These are phyloP conservation scores for Isoperla grammatica DNA, from an alignment of 2,888 invertebrate species.

Conservation along the genomic window DNA sequence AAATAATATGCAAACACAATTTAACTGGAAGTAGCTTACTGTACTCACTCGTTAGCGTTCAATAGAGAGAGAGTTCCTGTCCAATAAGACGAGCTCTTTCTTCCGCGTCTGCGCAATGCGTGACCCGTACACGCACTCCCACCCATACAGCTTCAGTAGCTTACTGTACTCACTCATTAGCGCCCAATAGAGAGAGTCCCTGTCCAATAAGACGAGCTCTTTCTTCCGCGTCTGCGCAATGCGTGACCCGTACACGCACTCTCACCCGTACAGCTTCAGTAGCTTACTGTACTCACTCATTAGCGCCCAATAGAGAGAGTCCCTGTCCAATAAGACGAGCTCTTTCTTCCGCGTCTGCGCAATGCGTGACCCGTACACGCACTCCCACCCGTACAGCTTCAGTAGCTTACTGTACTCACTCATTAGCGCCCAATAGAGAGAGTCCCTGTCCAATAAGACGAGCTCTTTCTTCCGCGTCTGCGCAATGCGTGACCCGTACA, in stretches of 20 bases:
- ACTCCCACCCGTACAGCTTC: constrained; percentile 80
- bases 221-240: constrained; percentile 59
- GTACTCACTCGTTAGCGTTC: constrained; percentile 68
- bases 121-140: constrained; percentile 69
- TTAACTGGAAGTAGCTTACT: too few relatives aligned
- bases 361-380: constrained; percentile 63
- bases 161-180: constrained; percentile 68
- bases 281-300: constrained; percentile 70
- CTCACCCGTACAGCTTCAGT: constrained; percentile 80
- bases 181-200: constrained; percentile 69
- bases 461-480: constrained; percentile 63
- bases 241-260: constrained; percentile 63
- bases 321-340: constrained; percentile 62
- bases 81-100: constrained; percentile 63
- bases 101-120: constrained; percentile 60
- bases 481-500: constrained; percentile 62
- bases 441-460: constrained; percentile 63
- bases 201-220: constrained; percentile 65
- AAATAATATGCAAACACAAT: too few relatives aligned
- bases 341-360: constrained; percentile 61
- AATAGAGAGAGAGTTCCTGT: constrained; percentile 68
- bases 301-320: constrained; percentile 67
- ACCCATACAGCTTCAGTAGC: constrained; percentile 73
- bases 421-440: constrained; percentile 67
- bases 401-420: constrained; percentile 70